phyloP scores from a whole-genome alignment of 2,797 vertebrate genomes.

The Hybognathus amarus region DNA sequence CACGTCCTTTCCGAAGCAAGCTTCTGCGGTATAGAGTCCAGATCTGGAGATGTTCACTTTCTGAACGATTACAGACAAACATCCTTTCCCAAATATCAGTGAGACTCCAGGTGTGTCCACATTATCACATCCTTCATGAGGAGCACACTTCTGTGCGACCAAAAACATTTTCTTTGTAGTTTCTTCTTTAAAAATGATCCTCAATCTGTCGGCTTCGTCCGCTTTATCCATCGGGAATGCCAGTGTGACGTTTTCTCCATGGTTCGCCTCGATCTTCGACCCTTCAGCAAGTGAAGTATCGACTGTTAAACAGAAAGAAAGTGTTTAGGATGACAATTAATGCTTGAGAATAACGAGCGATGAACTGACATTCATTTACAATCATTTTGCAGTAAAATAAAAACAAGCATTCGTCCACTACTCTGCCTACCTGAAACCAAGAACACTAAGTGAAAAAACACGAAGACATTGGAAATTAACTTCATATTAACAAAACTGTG shows the following conservation, averaged over 20 bases:
- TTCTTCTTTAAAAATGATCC: too few relatives aligned
- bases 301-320: not conserved
- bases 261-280: not conserved
- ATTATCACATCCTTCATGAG: too few relatives aligned
- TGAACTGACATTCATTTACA: too few relatives aligned
- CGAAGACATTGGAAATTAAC: fast-evolving
- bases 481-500: not conserved
- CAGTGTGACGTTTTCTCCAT: too few relatives aligned
- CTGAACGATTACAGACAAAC: not conserved
- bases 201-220: too few relatives aligned
- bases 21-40: not conserved
- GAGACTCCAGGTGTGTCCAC: not conserved
- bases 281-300: not conserved
- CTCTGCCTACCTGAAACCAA: too few relatives aligned
- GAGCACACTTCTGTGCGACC: too few relatives aligned
- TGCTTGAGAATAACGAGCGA: not conserved
- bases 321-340: not conserved
- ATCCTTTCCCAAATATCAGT: fast-evolving
- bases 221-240: too few relatives aligned
- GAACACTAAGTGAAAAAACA: fast-evolving
- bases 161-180: too few relatives aligned
- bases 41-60: not conserved
- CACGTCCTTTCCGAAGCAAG: fast-evolving
- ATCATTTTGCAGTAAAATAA: too few relatives aligned
- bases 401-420: too few relatives aligned